These are phyloP conservation scores for Diaphora mendica DNA, from an alignment of 2,888 invertebrate genomes.

Conservation along the genomic window DNA sequence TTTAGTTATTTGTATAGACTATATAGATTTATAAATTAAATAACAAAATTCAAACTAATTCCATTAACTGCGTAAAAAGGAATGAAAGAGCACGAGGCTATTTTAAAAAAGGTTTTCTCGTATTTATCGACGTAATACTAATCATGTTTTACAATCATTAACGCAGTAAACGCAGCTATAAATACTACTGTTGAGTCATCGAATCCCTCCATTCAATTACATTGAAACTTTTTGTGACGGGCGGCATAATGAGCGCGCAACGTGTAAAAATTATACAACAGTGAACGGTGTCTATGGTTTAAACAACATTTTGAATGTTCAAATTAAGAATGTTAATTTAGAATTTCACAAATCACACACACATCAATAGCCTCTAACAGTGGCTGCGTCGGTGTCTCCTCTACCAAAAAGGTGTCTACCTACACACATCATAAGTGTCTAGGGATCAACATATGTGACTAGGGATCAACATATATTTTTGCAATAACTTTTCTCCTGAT, in stretches of 20 bases:
- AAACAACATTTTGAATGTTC: conserved; percentile 20
- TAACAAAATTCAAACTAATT: too few species aligned
- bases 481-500: too few species aligned
- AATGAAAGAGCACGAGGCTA: not conserved
- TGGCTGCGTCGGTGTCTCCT: too few species aligned
- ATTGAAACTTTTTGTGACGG: conserved; percentile 54
- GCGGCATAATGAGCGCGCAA: conserved; percentile 33
- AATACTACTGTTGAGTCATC: conserved; percentile 50
- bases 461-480: too few species aligned
- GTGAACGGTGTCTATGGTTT: conserved; percentile 25
- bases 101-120: not conserved
- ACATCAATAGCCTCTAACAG: too few species aligned
- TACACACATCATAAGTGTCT: too few species aligned
- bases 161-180: conserved; percentile 45
- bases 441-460: too few species aligned
- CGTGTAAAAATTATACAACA: conserved; percentile 17
- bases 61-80: not conserved
- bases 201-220: conserved; percentile 56
- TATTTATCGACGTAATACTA: conserved; percentile 8
- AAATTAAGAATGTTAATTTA: not conserved
- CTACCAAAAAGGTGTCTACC: too few species aligned
- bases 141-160: conserved; percentile 35
- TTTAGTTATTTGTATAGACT: too few species aligned
- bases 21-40: too few species aligned
- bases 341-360: too few species aligned